phyloP scores from a whole-genome alignment of 2,888 invertebrate genomes.

The Lymantria monacha region DNA sequence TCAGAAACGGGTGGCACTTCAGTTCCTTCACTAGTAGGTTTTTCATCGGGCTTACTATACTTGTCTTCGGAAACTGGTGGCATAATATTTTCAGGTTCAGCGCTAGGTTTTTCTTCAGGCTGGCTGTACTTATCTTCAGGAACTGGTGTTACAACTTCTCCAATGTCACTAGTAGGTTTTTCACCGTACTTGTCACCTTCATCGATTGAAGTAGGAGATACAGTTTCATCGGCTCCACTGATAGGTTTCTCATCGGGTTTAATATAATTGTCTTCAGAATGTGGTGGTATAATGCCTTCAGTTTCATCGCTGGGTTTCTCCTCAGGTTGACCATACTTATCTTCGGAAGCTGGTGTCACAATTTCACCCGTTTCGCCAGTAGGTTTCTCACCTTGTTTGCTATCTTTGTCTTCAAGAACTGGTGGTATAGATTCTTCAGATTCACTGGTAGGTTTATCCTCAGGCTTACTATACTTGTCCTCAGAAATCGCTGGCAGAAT shows the following conservation, averaged over 20 bases:
- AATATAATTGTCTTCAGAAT: slow-evolving; percentile 5
- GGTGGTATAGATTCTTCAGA: neutral
- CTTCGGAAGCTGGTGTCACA: neutral
- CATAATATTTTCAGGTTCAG: neutral
- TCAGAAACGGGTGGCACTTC: neutral
- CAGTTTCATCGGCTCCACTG: neutral
- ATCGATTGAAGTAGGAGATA: neutral
- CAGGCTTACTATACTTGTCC: neutral
- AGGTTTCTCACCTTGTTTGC: neutral
- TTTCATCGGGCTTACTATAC: neutral
- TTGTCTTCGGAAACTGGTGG: neutral
- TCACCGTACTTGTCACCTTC: neutral
- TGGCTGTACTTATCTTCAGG: neutral
- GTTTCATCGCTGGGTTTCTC: neutral
- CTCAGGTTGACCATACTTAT: neutral
- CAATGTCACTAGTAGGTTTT: neutral
- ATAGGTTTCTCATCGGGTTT: neutral
- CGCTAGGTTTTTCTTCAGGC: neutral
- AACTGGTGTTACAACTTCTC: neutral
- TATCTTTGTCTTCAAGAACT: neutral
- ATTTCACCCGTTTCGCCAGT: neutral
- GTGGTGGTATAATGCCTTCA: slow-evolving; percentile 21
- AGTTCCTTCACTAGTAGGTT: neutral
- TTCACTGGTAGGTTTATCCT: neutral
- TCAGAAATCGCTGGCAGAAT: neutral